Conservation (phyloP, 2,797 vertebrate species). For the Pangasius krempfi region DNA sequence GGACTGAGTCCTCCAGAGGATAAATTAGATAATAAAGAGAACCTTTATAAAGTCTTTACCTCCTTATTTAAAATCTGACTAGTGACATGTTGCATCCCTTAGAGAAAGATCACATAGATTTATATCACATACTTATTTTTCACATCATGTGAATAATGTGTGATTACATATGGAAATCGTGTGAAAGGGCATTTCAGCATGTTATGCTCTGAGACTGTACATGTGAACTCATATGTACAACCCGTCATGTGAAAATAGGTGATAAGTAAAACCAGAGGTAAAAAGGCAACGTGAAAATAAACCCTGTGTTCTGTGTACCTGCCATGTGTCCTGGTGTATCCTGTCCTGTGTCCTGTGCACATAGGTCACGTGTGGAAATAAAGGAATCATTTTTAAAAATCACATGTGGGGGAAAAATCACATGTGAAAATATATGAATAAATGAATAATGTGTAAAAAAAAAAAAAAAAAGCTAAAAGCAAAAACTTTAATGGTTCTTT, state of each 20-base stretch:
- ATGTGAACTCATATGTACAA: background rate
- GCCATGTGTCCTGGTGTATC: background rate
- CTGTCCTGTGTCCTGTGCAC: background rate
- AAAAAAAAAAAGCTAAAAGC: too few relatives aligned
- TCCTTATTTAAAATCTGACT: background rate
- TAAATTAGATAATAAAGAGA: background rate
- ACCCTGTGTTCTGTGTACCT: background rate
- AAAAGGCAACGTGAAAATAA: background rate
- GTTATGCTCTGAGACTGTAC: background rate
- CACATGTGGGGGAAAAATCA: background rate
- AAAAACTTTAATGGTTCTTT: background rate
- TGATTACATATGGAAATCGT: background rate
- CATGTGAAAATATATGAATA: background rate
- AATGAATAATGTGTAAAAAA: background rate
- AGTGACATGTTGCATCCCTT: background rate
- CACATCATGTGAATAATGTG: background rate
- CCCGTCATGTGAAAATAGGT: background rate
- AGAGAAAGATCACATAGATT: background rate
- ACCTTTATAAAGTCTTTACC: background rate
- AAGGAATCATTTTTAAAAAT: background rate
- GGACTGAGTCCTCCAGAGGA: background rate
- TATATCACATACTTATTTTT: background rate
- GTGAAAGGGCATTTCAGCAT: background rate
- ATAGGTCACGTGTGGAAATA: background rate
- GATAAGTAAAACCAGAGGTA: background rate